A percentile compares a stretch with the other conserved stretches of the same genome.
Evolutionary conservation across 2,888 invertebrate genomes (phyloP).

Genomic region (Habroteleia sp.): DNA sequence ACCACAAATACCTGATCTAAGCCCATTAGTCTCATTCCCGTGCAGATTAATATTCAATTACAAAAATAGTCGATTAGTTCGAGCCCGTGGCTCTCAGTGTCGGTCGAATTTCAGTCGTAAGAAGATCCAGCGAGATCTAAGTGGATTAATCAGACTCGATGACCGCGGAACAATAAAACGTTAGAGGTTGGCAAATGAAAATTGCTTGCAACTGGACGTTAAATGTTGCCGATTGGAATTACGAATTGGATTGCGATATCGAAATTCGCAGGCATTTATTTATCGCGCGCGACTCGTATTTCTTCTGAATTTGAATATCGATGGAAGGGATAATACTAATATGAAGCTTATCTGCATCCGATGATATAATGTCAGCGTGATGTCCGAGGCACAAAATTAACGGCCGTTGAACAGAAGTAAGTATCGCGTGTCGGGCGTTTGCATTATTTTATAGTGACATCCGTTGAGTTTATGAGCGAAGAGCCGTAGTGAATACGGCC

Average conservation of each 20-base stretch:
- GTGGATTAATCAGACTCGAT: slow-evolving; percentile 30
- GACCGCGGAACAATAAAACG: slow-evolving; percentile 1
- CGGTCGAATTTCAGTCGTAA: slow-evolving; percentile 37
- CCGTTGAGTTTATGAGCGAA: slow-evolving; percentile 63
- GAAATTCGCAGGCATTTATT: slow-evolving; percentile 39
- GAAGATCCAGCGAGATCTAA: slow-evolving; percentile 23
- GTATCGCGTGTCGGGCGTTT: slow-evolving; percentile 69
- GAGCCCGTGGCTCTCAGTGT: slow-evolving; percentile 1
- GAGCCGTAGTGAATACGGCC: slow-evolving; percentile 49
- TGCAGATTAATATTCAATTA: slow-evolving; percentile 15
- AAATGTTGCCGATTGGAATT: slow-evolving; percentile 39
- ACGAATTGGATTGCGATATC: slow-evolving; percentile 38
- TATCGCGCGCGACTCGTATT: slow-evolving; percentile 27
- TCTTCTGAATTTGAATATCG: slow-evolving; percentile 49
- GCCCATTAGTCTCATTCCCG: slow-evolving; percentile 25
- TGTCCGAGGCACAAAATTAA: slow-evolving; percentile 69
- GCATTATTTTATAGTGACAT: slow-evolving; percentile 66
- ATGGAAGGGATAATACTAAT: slow-evolving; percentile 24
- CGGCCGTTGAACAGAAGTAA: slow-evolving; percentile 74
- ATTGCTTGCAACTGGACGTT: slow-evolving; percentile 23
- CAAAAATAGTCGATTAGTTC: slow-evolving; percentile 31
- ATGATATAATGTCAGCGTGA: slow-evolving; percentile 55
- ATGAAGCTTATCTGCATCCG: slow-evolving; percentile 50
- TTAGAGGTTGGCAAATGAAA: slow-evolving; percentile 33
- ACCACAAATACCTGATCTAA: background rate